Evolutionary conservation across 1,140 invertebrate genomes (phyloP).

Genomic region (Dinothrombium tinctorium): DNA sequence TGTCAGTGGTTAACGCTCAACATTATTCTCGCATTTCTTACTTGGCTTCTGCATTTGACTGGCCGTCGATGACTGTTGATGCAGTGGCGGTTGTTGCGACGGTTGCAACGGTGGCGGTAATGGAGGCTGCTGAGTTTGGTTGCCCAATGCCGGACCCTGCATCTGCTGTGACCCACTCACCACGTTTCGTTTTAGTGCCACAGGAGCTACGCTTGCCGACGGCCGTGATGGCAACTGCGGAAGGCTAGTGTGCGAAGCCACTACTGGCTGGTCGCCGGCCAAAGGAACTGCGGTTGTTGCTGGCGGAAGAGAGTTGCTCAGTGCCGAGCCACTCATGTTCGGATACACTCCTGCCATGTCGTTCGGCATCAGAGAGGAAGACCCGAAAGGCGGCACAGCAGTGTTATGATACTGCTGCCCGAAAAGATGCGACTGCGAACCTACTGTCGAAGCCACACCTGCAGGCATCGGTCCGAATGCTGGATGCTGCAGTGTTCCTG

Average conservation of each 20-base stretch:
- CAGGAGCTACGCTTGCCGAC: neutral
- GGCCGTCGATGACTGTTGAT: neutral
- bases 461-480: no score
- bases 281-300: neutral
- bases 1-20: neutral
- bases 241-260: conserved; percentile 1
- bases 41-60: no score
- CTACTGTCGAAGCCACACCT: no score
- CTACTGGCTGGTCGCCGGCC: neutral
- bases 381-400: no score
- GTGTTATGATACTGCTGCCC: no score
- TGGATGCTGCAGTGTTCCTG: conserved; percentile 4
- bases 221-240: neutral
- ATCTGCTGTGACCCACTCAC: neutral
- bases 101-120: neutral
- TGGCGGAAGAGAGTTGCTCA: neutral
- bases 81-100: neutral
- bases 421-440: no score
- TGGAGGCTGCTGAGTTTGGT: neutral
- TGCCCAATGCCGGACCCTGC: neutral
- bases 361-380: no score
- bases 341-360: no score
- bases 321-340: no score
- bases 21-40: neutral
- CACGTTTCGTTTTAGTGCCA: neutral